A percentile compares a stretch with the other conserved stretches of the same genome.
These are phyloP conservation scores for Axis porcinus DNA, from an alignment of 2,113 vertebrate species.

Conservation along the genomic window DNA sequence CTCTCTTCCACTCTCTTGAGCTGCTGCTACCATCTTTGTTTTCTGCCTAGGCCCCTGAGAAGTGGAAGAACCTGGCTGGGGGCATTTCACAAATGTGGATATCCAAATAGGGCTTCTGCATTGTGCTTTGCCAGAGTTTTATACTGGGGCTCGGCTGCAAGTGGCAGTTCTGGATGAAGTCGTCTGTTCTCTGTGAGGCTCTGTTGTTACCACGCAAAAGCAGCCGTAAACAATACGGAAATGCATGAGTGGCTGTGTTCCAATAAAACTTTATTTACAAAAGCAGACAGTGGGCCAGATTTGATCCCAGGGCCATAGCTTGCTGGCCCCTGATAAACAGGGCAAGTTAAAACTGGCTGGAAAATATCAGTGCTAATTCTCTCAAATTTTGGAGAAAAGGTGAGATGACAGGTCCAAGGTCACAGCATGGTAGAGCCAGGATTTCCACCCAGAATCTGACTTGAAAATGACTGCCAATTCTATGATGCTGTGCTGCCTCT, in stretches of 20 bases:
- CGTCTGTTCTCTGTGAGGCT: background rate
- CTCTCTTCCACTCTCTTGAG: background rate
- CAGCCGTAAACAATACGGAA: background rate
- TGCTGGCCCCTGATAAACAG: background rate
- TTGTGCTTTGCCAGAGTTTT: background rate
- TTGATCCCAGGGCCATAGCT: background rate
- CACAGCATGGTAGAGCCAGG: background rate
- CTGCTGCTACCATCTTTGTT: background rate
- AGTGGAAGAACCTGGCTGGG: background rate
- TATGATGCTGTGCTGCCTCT: background rate
- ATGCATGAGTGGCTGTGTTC: background rate
- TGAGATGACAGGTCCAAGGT: background rate
- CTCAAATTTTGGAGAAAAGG: background rate
- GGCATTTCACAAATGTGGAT: background rate
- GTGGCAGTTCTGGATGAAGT: background rate
- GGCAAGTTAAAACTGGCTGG: background rate
- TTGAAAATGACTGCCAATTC: background rate
- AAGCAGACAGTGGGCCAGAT: background rate
- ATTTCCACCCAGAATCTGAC: background rate
- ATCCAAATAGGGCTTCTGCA: background rate
- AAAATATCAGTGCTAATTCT: background rate
- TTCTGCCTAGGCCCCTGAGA: background rate
- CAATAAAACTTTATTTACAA: constrained; percentile 34
- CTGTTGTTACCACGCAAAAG: background rate
- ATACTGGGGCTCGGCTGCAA: background rate